Evolutionary conservation across 1,140 invertebrate species (phyloP).

Genomic region (Pararge aegeria): DNA sequence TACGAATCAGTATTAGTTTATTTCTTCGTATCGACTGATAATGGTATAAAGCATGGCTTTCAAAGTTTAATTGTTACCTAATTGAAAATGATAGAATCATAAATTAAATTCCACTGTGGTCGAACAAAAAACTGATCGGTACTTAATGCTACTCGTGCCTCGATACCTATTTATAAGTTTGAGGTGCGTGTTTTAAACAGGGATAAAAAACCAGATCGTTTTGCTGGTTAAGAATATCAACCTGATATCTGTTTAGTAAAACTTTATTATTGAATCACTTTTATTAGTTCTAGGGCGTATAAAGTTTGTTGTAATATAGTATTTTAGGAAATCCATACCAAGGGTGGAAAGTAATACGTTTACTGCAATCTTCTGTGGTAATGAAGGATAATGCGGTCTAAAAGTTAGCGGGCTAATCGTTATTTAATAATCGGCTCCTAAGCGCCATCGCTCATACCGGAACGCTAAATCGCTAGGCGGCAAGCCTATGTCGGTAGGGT

Average conservation of each 20-base stretch:
- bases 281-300: too few relatives aligned
- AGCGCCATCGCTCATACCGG: too few relatives aligned
- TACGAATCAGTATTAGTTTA: neutral
- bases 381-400: too few relatives aligned
- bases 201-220: constrained; percentile 6
- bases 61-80: constrained; percentile 17
- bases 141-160: constrained; percentile 6
- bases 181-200: neutral
- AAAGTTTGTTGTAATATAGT: too few relatives aligned
- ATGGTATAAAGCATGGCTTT: constrained; percentile 12
- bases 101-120: constrained; percentile 21
- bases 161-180: constrained; percentile 9
- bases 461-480: too few relatives aligned
- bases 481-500: too few relatives aligned
- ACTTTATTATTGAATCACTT: neutral
- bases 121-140: constrained; percentile 18
- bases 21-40: constrained; percentile 8
- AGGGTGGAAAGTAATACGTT: too few relatives aligned
- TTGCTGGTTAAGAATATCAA: constrained; percentile 4
- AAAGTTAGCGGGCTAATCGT: too few relatives aligned
- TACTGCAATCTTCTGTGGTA: too few relatives aligned
- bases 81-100: constrained; percentile 23
- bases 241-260: neutral
- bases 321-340: too few relatives aligned
- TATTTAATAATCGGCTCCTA: too few relatives aligned